These are phyloP conservation scores for Piliocolobus tephrosceles DNA, from an alignment of 2,113 vertebrate genomes.

Conservation along the genomic window DNA sequence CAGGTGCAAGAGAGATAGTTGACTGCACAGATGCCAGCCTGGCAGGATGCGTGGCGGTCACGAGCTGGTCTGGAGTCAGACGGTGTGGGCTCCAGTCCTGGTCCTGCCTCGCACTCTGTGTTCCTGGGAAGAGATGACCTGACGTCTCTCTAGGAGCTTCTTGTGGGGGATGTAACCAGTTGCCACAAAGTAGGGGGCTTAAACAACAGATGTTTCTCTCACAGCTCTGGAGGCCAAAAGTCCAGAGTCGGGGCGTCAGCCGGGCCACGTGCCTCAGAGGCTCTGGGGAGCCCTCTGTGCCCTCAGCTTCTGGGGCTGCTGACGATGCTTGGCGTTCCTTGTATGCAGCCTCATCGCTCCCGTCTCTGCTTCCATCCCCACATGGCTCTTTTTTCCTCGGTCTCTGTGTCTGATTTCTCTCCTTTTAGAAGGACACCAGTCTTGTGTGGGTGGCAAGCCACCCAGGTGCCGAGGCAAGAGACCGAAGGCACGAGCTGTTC, in stretches of 20 bases:
- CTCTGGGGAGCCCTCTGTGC: too few relatives aligned
- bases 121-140: background rate
- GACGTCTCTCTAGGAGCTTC: background rate
- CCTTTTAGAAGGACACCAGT: background rate
- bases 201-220: background rate
- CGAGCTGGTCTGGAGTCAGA: accelerated
- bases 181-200: too few relatives aligned
- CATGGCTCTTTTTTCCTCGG: accelerated
- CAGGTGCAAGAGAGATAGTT: accelerated
- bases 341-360: background rate
- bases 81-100: accelerated
- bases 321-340: accelerated
- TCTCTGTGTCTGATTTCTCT: background rate
- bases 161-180: too few relatives aligned
- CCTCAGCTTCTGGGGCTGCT: background rate
- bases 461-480: too few relatives aligned
- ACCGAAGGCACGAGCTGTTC: too few relatives aligned
- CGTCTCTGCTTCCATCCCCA: background rate
- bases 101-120: background rate
- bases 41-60: accelerated
- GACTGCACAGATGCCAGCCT: accelerated
- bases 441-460: background rate
- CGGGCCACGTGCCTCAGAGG: too few relatives aligned
- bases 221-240: background rate
- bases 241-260: background rate